Percentiles rank a stretch among this genome's conserved stretches.
Conservation (phyloP, 2,888 invertebrate genomes). For the Horisme vitalbata region DNA sequence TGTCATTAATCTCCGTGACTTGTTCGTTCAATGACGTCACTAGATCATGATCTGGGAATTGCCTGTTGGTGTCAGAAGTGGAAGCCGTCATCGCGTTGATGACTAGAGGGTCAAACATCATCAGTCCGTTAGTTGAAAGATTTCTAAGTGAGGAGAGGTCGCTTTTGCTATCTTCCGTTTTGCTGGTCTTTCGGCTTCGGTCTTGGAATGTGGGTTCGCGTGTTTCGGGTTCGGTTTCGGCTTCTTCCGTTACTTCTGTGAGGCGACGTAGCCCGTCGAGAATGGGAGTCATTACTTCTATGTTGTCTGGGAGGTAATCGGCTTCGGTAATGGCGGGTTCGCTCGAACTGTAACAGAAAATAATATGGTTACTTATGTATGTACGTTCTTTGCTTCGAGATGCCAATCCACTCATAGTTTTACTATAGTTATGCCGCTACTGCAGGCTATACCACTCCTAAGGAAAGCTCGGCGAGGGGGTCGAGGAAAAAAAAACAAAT, state of each 20-base stretch:
- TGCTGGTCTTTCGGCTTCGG: conserved; percentile 62
- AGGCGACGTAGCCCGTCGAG: conserved; percentile 70
- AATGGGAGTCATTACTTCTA: conserved; percentile 77
- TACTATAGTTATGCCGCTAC: too few relatives aligned
- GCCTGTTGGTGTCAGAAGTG: conserved; percentile 57
- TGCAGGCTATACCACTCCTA: too few relatives aligned
- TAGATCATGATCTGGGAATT: conserved; percentile 70
- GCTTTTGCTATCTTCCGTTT: conserved; percentile 49
- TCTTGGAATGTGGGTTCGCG: conserved; percentile 59
- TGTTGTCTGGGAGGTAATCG: conserved; percentile 76
- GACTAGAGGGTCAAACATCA: conserved; percentile 78
- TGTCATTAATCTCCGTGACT: conserved; percentile 76
- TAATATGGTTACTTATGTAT: too few relatives aligned
- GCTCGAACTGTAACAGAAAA: conserved; percentile 51
- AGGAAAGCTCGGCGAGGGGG: too few relatives aligned
- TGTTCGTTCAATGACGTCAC: conserved; percentile 78
- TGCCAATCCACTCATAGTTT: too few relatives aligned
- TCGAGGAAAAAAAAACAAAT: too few relatives aligned
- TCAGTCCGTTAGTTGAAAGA: conserved; percentile 72
- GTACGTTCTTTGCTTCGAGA: too few relatives aligned
- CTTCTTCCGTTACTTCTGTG: conserved; percentile 48
- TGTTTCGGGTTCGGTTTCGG: conserved; percentile 43
- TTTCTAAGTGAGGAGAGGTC: conserved; percentile 68
- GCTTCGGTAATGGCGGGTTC: conserved; percentile 68
- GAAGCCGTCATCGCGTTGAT: conserved; percentile 67